Evolutionary conservation across 2,888 invertebrate species (phyloP).

Genomic region (Lochmaea capreae): DNA sequence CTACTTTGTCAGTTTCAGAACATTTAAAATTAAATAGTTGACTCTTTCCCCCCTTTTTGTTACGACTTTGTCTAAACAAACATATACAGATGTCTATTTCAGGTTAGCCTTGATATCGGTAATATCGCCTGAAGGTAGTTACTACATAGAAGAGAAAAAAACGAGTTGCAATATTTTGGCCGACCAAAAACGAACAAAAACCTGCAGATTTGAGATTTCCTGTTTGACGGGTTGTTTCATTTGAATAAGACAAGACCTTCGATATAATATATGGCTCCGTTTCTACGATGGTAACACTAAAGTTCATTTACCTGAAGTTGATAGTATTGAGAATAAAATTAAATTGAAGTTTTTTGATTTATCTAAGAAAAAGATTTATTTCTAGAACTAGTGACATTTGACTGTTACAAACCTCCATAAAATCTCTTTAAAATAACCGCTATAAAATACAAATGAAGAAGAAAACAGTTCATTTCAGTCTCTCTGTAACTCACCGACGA

Average conservation of each 20-base stretch:
- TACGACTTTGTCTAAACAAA: constrained; percentile 27
- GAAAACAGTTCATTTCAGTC: too few species aligned
- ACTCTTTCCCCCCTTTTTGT: not conserved
- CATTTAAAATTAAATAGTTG: too few species aligned
- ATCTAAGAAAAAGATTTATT: too few species aligned
- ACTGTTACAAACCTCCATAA: too few species aligned
- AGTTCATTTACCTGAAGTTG: constrained; percentile 11
- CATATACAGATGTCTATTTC: constrained; percentile 32
- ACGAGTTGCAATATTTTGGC: constrained; percentile 49
- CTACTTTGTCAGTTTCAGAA: too few species aligned
- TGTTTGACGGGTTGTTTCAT: constrained; percentile 51
- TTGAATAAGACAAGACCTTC: constrained; percentile 32
- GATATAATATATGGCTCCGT: constrained; percentile 19
- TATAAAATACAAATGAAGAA: too few species aligned
- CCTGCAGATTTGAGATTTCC: constrained; percentile 52
- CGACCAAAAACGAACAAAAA: constrained; percentile 45
- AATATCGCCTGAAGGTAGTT: constrained; percentile 40
- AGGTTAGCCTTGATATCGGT: constrained; percentile 47
- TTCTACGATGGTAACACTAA: constrained; percentile 1
- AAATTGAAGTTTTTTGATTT: not conserved
- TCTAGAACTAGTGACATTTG: too few species aligned
- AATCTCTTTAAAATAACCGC: too few species aligned
- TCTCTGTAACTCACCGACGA: too few species aligned
- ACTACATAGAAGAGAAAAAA: constrained; percentile 45
- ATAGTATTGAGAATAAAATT: not conserved